These are phyloP conservation scores for Dexiosoma caninum DNA, from an alignment of 2,888 invertebrate species.

Conservation along the genomic window DNA sequence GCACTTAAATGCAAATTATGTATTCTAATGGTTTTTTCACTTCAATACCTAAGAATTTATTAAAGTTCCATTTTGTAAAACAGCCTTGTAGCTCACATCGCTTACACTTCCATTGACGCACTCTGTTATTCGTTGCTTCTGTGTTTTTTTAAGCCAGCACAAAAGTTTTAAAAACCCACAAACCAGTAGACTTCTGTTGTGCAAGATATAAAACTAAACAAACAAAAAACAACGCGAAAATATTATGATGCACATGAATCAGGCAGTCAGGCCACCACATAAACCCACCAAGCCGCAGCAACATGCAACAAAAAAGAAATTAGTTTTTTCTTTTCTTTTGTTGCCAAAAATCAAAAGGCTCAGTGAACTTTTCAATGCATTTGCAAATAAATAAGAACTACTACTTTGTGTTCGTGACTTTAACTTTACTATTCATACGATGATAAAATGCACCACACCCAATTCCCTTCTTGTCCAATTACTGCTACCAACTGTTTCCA, in stretches of 20 bases:
- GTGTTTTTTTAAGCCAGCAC: constrained; percentile 22
- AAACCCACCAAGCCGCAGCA: constrained; percentile 19
- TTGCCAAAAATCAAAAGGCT: constrained; percentile 43
- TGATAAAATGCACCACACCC: background rate
- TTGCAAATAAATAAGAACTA: constrained; percentile 41
- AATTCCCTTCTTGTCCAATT: background rate
- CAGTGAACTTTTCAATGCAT: constrained; percentile 47
- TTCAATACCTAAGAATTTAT: too few relatives aligned
- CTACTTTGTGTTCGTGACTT: constrained; percentile 40
- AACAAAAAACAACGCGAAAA: constrained; percentile 1
- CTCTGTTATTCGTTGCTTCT: constrained; percentile 8
- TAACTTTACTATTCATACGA: constrained; percentile 48
- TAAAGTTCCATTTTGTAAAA: too few relatives aligned
- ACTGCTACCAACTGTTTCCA: background rate
- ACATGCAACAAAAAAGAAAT: background rate
- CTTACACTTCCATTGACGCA: background rate
- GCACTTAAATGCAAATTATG: too few relatives aligned
- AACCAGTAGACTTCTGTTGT: constrained; percentile 43
- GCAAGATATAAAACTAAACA: constrained; percentile 18
- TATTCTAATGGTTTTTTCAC: too few relatives aligned
- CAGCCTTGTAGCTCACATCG: constrained; percentile 1
- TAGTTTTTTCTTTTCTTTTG: background rate
- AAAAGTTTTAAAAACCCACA: constrained; percentile 52
- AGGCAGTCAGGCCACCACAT: background rate
- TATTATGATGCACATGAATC: background rate